phyloP scores from a whole-genome alignment of 2,113 vertebrate genomes.

The Parus major region DNA sequence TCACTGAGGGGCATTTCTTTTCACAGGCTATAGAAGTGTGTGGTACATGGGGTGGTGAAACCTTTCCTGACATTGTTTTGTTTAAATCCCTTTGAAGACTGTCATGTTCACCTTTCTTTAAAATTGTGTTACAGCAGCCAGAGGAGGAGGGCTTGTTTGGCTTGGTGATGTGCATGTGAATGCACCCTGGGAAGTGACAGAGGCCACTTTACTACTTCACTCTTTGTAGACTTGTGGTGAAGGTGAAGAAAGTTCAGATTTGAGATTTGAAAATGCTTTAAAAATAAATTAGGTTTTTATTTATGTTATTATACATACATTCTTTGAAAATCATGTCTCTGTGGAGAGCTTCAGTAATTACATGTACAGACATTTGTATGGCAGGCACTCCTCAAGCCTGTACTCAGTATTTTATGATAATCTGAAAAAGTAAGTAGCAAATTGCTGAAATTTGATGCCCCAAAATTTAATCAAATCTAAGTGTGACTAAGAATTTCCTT shows the following conservation, averaged over 20 bases:
- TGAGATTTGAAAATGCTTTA: neutral
- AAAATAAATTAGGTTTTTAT: neutral
- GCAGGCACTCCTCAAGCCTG: neutral
- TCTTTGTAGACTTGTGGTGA: neutral
- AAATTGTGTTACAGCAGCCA: neutral
- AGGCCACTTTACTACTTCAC: neutral
- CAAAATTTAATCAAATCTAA: neutral
- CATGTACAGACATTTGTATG: neutral
- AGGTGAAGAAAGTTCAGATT: neutral
- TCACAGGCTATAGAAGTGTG: neutral
- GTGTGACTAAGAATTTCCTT: neutral
- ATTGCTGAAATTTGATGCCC: neutral
- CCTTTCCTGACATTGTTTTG: conserved; percentile 23
- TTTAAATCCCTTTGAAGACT: conserved; percentile 44
- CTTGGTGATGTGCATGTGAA: neutral
- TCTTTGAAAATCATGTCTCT: neutral
- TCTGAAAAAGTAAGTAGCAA: neutral
- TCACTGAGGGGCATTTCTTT: neutral
- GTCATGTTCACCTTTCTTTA: neutral
- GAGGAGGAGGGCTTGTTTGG: neutral
- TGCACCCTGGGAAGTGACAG: neutral
- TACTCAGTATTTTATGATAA: neutral
- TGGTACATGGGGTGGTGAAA: neutral
- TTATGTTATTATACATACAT: neutral
- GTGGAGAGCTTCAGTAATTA: neutral